Evolutionary conservation across 1,140 invertebrate species (phyloP).

Genomic region (Cheumatopsyche charites): DNA sequence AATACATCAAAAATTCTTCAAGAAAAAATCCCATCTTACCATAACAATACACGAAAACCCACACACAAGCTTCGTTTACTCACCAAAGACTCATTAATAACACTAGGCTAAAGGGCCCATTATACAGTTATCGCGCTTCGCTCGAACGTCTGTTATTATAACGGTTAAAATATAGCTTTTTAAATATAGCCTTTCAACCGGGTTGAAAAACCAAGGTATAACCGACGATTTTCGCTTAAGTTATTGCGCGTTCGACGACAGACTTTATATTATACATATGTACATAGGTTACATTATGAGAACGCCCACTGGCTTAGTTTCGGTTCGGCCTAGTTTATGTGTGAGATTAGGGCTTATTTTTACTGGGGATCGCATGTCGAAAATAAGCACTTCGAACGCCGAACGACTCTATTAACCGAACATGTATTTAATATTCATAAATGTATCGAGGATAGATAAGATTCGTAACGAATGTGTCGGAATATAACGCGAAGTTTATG

Average conservation of each 20-base stretch:
- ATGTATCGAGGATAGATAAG: background rate
- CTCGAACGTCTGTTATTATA: slow-evolving; percentile 34
- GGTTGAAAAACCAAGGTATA: background rate
- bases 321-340: background rate
- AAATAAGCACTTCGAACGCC: background rate
- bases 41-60: too few relatives aligned
- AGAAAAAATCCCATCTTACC: too few relatives aligned
- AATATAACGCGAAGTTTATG: background rate
- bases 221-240: slow-evolving; percentile 22
- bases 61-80: background rate
- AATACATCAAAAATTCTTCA: too few relatives aligned
- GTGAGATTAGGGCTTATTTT: background rate
- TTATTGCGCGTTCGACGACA: slow-evolving; percentile 28
- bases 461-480: too few relatives aligned
- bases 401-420: slow-evolving; percentile 19
- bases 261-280: too few relatives aligned
- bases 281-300: too few relatives aligned
- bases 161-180: slow-evolving; percentile 16
- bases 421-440: slow-evolving; percentile 12
- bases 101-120: background rate
- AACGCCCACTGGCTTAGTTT: background rate
- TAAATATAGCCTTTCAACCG: background rate
- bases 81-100: slow-evolving; percentile 3
- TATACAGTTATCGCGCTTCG: slow-evolving; percentile 22
- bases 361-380: slow-evolving; percentile 26